Evolutionary conservation across 2,888 invertebrate genomes (phyloP), one percentile per base, ranked within the genome.

Genomic region (Pharmacophagus antenor): DNA sequence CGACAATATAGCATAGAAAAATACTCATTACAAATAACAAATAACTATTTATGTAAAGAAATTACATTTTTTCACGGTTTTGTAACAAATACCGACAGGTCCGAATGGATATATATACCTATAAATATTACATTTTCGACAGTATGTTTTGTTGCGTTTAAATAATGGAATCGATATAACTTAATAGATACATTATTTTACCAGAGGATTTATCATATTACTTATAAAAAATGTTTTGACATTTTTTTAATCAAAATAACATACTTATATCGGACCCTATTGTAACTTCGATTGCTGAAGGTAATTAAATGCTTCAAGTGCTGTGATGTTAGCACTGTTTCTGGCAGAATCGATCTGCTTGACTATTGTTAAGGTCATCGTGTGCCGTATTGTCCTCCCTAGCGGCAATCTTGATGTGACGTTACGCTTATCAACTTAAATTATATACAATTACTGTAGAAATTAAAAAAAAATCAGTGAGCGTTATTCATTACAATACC

Each of bases 271-370:
- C 37, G 37, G 37, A 15, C n/a, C 37, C 37, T n/a, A n/a, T n/a
- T 4, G 37, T 37, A 37, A 37, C 37, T n/a, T n/a, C 37, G 15
- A 15, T 53, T 31, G 54, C 37, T 51, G 42, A 49, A 61, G 56
- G 63, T 61, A 66, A 65, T 66, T 63, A 65, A 62, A 56, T 47
- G 58, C 48, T 63, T 48, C 55, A 18, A 65, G 63, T 58, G 64
- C 57, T 25, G 53, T 59, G 58, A 25, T 52, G 46, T 46, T 18
- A 49, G 58, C 59, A 48, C 49, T 65, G 64, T 37, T 53, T 31
- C 42, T 66, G 66, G 62, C 63, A 65, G 66, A 67, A 67, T 66
- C 63, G 60, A 64, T 67, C 50, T 61, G 55, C 56, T 62, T 61
- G 27, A 46, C 55, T 62, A 60, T 53, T 55, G 44, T 56, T 53